A percentile compares a stretch with the other conserved stretches of the same genome.
phyloP scores from a whole-genome alignment of 2,797 vertebrate species.

The Coregonus ussuriensis region DNA sequence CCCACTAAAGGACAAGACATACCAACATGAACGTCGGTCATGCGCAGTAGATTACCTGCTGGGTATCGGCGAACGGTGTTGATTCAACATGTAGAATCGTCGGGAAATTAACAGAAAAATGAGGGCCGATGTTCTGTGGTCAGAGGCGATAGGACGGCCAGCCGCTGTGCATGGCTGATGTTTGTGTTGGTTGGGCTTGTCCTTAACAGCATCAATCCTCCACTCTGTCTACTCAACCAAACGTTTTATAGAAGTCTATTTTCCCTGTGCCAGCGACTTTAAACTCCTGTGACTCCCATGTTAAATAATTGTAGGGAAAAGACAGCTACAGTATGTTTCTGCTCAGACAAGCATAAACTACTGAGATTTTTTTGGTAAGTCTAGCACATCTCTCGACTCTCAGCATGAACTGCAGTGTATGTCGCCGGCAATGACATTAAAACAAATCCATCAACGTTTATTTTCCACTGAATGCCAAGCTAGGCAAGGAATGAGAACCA shows the following conservation, averaged over 20 bases:
- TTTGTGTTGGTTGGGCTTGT: too few relatives aligned
- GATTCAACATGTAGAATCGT: too few relatives aligned
- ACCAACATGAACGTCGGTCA: neutral
- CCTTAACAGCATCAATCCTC: neutral
- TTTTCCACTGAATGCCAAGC: neutral
- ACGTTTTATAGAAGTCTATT: neutral
- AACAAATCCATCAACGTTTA: neutral
- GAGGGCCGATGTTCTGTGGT: too few relatives aligned
- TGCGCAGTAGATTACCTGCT: too few relatives aligned
- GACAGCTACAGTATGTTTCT: neutral
- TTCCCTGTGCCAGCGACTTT: neutral
- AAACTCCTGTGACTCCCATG: neutral
- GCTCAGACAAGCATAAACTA: neutral
- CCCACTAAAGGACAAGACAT: neutral
- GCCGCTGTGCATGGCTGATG: neutral
- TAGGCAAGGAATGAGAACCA: neutral
- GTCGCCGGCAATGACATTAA: neutral
- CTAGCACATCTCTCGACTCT: too few relatives aligned
- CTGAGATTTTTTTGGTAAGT: neutral
- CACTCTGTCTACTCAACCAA: neutral
- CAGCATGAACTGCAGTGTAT: neutral
- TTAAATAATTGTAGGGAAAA: constrained; percentile 3
- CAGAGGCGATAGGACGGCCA: too few relatives aligned
- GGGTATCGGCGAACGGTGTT: too few relatives aligned
- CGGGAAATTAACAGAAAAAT: too few relatives aligned